Base-by-base conservation (phyloP, 1,140 invertebrate genomes). In the Limonius californicus region DNA sequence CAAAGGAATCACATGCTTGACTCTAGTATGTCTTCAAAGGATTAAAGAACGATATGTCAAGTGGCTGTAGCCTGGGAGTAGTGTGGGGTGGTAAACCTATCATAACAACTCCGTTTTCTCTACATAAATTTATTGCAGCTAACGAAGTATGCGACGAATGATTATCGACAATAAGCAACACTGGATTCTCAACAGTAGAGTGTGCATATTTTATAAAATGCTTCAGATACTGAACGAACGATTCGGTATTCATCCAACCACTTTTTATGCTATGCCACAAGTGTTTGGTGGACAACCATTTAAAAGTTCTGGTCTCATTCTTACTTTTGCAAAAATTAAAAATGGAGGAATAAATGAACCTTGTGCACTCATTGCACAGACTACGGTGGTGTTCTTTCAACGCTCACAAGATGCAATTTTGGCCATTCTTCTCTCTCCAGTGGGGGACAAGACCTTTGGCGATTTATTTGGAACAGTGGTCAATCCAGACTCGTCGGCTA, bases 161-260 rank as follows among this genome's bases (percentile, higher is more conserved):
- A 30, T n/a, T n/a, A n/a, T n/a, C n/a, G n/a, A 76, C 63, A 6
- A 80, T 54, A 11, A 80, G 59, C 11, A 80, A 68, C 14, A 77
- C 69, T 62, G 67, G 69, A n/a, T 54, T 61, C 45, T 61, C 57
- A 43, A 30, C 54, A 20, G 30, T 54, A 27, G 57, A 30, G 35
- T 64, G 56, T 2, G 60, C 67, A 70, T 76, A 61, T 56, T 56
- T 59, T 21, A 53, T 14, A 64, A 66, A 58, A 45, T 59, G 27
- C n/a, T 47, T 11, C 12, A 70, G 54, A 42, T 66, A 70, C 45
- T 63, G 53, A 1, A 68, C 35, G 54, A 71, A 72, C 3, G 57
- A 14, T 14, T 68, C 56, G 18, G 23, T 59, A 53, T 58, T 65
- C 61, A 70, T 70, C 72, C 60, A 70, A 23, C 63, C 67, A 39